Base-by-base conservation (phyloP, 2,113 vertebrate species). In the Python bivittatus region DNA sequence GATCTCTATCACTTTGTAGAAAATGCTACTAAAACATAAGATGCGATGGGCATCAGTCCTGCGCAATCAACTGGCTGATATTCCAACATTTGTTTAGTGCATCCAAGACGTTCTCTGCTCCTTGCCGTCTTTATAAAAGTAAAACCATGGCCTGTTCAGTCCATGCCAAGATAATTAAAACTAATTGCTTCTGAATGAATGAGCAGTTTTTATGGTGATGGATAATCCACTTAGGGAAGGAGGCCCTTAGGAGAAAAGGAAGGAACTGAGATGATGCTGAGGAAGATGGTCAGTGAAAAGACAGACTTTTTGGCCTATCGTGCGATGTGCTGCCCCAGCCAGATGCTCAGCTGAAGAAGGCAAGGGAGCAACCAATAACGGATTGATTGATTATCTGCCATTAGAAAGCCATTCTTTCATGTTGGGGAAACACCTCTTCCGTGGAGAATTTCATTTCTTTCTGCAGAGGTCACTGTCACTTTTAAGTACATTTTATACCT, bases 121-220 rank as follows among this genome's bases (percentile, higher is more conserved):
- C 61, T 72, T 72, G 13, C 44, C 9, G 6, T 89, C 25, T 89
- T 53, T 23, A 33, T 88, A 58, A 88, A 58, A 23, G 86, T 64
- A 52, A 89, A 89, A 53, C 61, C 1, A 22, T 27, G 27, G 44
- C 44, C 88, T 13, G 61, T 13, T 72, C 25, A 20, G 88, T 72
- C 29, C 20, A 22, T 53, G 88, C 61, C 61, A 89, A 10, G 61
- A 44, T 89, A 89, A 72, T 89, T 89, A 89, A 89, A 68, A 53
- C 48, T 33, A 89, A 89, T 89, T 89, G 61, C 23, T 53, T 72
- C 88, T 72, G 61, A 72, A 89, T 68, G 61, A 68, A 53, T 89
- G 88, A 89, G 88, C 13, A n/a, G 42, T 52, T 88, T 88, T 88
- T 64, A 88, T 89, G 88, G 60, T n/a, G 88, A 89, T 89, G 88